These are phyloP conservation scores for Penelope pileata DNA, from an alignment of 2,113 vertebrate genomes.

Conservation along the genomic window DNA sequence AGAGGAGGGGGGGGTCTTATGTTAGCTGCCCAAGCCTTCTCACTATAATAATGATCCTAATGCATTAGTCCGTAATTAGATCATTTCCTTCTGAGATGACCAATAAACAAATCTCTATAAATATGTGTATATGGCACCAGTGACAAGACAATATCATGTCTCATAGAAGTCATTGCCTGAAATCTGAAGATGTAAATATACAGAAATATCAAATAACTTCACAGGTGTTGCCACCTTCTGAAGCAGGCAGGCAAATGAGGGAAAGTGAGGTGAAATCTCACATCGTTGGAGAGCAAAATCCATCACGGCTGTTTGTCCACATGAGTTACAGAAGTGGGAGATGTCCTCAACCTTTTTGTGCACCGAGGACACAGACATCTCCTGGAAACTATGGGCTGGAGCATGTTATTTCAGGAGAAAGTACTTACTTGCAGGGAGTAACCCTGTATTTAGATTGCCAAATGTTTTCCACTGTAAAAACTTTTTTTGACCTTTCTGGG, in stretches of 20 bases:
- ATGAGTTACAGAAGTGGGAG: neutral
- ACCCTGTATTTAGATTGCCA: neutral
- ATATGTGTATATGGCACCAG: neutral
- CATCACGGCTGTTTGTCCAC: neutral
- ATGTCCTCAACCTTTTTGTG: neutral
- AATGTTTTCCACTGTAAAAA: neutral
- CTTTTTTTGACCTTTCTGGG: neutral
- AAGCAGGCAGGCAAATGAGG: neutral
- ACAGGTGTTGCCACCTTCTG: neutral
- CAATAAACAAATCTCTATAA: conserved; percentile 4
- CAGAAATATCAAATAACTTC: neutral
- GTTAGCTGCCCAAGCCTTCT: no score
- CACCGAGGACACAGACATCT: neutral
- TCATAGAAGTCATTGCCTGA: neutral
- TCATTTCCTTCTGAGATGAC: conserved; percentile 19
- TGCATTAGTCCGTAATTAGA: conserved; percentile 42
- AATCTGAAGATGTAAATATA: neutral
- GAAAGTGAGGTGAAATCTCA: neutral
- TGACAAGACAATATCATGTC: neutral
- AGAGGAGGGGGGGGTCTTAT: neutral
- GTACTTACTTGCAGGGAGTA: neutral
- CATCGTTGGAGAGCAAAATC: neutral
- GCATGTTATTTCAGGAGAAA: neutral
- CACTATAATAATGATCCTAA: conserved; percentile 5
- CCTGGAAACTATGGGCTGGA: neutral